Percentiles rank a stretch among this genome's conserved stretches.
Conservation (phyloP, 2,113 vertebrate species). For the Mugil cephalus region DNA sequence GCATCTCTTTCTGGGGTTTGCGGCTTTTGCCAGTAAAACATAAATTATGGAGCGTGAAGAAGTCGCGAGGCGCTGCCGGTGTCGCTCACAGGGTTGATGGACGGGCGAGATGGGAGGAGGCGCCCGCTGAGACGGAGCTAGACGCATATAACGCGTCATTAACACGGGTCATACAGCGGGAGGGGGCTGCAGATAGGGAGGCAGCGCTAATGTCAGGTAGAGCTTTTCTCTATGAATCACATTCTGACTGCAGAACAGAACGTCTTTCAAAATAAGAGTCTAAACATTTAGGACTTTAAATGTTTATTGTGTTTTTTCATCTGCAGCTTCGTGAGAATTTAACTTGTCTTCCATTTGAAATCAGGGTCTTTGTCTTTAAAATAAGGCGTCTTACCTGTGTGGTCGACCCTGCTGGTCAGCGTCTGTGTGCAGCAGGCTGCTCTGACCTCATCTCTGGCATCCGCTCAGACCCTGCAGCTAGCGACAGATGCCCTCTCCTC, state of each 20-base stretch:
- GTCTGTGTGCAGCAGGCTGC: constrained; percentile 29
- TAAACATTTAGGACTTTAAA: too few relatives aligned
- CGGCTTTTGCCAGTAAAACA: background rate
- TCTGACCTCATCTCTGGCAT: constrained; percentile 64
- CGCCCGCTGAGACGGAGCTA: background rate
- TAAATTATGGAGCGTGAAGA: background rate
- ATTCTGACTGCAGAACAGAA: too few relatives aligned
- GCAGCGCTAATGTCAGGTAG: too few relatives aligned
- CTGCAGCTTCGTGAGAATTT: too few relatives aligned
- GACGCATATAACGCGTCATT: constrained; percentile 37
- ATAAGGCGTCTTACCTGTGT: background rate
- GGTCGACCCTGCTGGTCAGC: background rate
- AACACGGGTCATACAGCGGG: constrained; percentile 7
- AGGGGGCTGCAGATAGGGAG: background rate
- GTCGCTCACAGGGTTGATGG: background rate
- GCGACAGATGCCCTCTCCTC: constrained; percentile 52
- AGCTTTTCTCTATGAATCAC: too few relatives aligned
- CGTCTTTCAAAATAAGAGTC: too few relatives aligned
- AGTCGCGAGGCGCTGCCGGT: background rate
- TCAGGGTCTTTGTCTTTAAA: too few relatives aligned
- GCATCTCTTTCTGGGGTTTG: background rate
- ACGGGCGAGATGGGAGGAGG: constrained; percentile 14
- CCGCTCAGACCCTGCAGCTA: constrained; percentile 51
- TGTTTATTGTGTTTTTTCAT: too few relatives aligned
- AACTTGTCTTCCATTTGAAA: too few relatives aligned